Conservation (phyloP, 2,797 vertebrate genomes). For the Cygnus olor region DNA sequence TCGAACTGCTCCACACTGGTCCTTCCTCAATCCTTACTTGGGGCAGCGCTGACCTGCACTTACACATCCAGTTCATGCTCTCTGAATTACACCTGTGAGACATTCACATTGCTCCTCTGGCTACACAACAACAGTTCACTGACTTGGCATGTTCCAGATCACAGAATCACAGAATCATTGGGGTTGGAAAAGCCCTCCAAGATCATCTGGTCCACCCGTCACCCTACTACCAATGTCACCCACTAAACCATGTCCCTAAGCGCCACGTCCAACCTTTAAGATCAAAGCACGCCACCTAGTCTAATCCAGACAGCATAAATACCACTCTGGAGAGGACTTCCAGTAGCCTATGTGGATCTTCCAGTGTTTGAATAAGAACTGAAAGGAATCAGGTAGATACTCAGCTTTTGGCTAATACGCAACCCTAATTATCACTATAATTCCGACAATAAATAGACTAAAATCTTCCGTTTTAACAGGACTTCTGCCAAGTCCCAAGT, state of each 20-base stretch:
- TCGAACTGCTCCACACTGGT: fast-evolving
- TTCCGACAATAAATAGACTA: too few relatives aligned
- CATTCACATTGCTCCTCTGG: too few relatives aligned
- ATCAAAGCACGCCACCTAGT: too few relatives aligned
- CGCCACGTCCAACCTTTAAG: too few relatives aligned
- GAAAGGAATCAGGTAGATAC: neutral
- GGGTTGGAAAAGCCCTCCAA: too few relatives aligned
- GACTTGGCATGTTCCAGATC: neutral
- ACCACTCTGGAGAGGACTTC: neutral
- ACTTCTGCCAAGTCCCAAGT: neutral
- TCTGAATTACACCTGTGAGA: fast-evolving
- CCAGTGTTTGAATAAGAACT: neutral
- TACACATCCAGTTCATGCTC: fast-evolving
- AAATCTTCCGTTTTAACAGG: neutral
- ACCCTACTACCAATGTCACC: too few relatives aligned
- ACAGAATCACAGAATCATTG: too few relatives aligned
- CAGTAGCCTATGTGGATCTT: fast-evolving
- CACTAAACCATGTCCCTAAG: too few relatives aligned
- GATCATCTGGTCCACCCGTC: too few relatives aligned
- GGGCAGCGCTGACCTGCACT: fast-evolving
- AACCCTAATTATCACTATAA: too few relatives aligned
- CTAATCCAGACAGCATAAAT: too few relatives aligned
- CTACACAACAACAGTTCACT: fast-evolving
- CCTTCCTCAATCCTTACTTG: fast-evolving
- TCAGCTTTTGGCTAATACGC: neutral